Evolutionary conservation across 2,113 vertebrate genomes (phyloP), one percentile per base, ranked within the genome.

Genomic region (Aspidoscelis tigris): DNA sequence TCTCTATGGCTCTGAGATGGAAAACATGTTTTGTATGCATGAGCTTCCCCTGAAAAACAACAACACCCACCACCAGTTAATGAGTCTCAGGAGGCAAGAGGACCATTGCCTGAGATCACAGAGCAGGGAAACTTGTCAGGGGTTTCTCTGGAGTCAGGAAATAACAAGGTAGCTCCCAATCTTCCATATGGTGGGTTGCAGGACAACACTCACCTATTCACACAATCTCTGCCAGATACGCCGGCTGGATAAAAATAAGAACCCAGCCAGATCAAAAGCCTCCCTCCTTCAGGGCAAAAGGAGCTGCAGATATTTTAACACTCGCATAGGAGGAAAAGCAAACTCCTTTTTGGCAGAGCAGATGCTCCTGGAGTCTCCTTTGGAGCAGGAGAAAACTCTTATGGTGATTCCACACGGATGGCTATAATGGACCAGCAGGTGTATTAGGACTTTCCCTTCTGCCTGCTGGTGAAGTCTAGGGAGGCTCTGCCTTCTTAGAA

Each of bases 81-180:
- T 83, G 73, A 83, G 44, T 83, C 74, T 47, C 64, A 68, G 74
- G 66, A n/a, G 72, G 82, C 16, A 58, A 22, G 77, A 77, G 69
- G 47, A 39, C n/a, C 79, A 41, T n/a, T 41, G 79, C 79, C 79
- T 7, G 39, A 69, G 65, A 69, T n/a, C 50, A 53, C 3, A n/a
- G 82, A 41, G 26, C 22, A 7, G 74, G 11, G 10, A 41, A 16
- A 70, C 69, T 58, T 39, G 39, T 41, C 33, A 58, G 82, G n/a
- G 47, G 44, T 12, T 69, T 76, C n/a, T 68, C n/a, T 26, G 4
- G 73, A 76, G 47, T 26, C 61, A 5, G 33, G 82, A 47, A 77
- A 53, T 20, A 24, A 10, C 78, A 55, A 58, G 24, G 8, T 2
- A 58, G 47, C 20, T 12, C 33, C 61, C 9, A 68, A 65, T 0